A percentile compares a stretch with the other conserved stretches of the same genome.
Conservation (phyloP, 1,140 invertebrate genomes). For the Plectus sambesii region DNA sequence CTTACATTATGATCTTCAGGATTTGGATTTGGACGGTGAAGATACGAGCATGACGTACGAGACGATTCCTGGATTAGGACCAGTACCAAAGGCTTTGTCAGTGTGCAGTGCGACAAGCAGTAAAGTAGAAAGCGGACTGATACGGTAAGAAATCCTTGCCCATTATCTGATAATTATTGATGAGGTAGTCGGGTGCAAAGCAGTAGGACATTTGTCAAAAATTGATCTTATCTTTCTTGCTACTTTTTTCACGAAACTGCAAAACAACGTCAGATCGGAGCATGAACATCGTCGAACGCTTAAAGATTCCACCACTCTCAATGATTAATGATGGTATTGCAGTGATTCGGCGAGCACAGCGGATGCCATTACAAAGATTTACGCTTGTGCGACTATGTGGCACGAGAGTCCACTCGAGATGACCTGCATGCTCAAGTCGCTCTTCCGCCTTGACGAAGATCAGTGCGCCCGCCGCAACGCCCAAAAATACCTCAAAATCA, state of each 20-base stretch:
- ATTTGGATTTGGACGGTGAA: slow-evolving; percentile 45
- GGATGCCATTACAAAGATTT: slow-evolving; percentile 84
- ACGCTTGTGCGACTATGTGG: slow-evolving; percentile 95
- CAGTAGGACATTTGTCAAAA: no score
- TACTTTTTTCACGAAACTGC: no score
- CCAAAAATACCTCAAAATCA: slow-evolving; percentile 76
- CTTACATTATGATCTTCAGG: slow-evolving; percentile 53
- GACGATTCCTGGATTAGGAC: slow-evolving; percentile 28
- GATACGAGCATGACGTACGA: slow-evolving; percentile 37
- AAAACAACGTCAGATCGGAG: no score
- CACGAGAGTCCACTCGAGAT: slow-evolving; percentile 91
- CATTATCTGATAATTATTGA: no score
- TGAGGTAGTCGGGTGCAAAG: no score
- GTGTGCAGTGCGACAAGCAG: slow-evolving; percentile 30
- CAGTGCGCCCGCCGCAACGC: slow-evolving; percentile 79
- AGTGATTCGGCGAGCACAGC: slow-evolving; percentile 32
- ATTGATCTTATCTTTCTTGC: no score
- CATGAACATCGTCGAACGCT: no score
- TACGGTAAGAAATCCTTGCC: no score
- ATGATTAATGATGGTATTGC: slow-evolving; percentile 7
- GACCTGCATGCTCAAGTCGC: slow-evolving; percentile 54
- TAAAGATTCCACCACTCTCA: no score
- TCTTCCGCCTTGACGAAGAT: slow-evolving; percentile 71
- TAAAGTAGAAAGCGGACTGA: slow-evolving; percentile 32
- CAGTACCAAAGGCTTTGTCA: slow-evolving; percentile 31